A percentile compares a stretch with the other conserved stretches of the same genome.
phyloP scores from a whole-genome alignment of 64 coral and sea anemone species.

The Porites lutea region DNA sequence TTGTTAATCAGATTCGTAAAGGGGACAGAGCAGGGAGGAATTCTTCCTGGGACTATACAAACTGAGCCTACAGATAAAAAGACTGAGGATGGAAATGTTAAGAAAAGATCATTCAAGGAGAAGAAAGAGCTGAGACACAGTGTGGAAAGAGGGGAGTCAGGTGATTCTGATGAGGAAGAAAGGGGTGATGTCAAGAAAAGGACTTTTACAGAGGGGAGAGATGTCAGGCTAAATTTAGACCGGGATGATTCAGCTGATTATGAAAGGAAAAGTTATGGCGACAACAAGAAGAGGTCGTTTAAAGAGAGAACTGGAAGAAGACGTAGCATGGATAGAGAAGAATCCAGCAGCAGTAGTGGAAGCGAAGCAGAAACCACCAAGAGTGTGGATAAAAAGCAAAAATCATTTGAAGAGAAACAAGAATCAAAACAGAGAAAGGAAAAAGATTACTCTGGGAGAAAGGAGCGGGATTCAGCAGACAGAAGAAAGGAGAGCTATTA shows the following conservation, averaged over 20 bases:
- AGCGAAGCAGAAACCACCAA: neutral
- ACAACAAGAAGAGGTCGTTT: neutral
- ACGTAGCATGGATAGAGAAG: neutral
- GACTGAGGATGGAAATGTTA: neutral
- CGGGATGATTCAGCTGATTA: neutral
- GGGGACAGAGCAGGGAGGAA: conserved; percentile 61
- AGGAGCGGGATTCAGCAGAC: neutral
- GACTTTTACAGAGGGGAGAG: conserved; percentile 6
- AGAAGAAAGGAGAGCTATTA: conserved; percentile 20
- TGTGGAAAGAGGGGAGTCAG: neutral
- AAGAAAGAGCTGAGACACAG: neutral
- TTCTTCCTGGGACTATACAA: conserved; percentile 84
- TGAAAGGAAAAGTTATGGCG: neutral
- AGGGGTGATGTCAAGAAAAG: neutral
- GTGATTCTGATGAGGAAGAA: neutral
- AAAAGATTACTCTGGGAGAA: neutral
- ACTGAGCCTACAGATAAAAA: neutral
- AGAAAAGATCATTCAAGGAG: conserved; percentile 17
- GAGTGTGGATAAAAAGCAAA: neutral
- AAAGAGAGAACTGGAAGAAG: neutral
- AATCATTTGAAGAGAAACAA: neutral
- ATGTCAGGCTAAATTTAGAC: neutral
- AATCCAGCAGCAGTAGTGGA: no score
- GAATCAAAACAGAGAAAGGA: neutral
- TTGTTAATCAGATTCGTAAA: conserved; percentile 89